Conservation (phyloP, 1,140 invertebrate genomes). For the Bacillus rossius region DNA sequence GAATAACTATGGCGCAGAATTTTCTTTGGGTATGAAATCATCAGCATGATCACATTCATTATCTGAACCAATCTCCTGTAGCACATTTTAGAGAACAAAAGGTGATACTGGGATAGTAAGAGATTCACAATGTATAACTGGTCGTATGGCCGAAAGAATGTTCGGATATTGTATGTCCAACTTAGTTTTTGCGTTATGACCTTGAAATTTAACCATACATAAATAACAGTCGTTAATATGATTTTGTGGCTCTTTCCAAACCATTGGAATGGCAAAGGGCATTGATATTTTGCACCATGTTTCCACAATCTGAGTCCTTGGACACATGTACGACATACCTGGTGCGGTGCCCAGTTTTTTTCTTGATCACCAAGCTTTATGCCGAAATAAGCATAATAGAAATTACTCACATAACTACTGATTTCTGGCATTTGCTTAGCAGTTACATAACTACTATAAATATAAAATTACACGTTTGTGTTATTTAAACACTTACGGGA, state of each 20-base stretch:
- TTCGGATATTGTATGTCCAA: too few species aligned
- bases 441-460: too few species aligned
- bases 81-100: not conserved
- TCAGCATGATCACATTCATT: conserved; percentile 5
- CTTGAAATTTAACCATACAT: too few species aligned
- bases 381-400: too few species aligned
- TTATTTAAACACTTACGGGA: conserved; percentile 1
- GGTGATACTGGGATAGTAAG: not conserved
- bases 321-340: conserved; percentile 3
- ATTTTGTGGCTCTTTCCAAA: too few species aligned
- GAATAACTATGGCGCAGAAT: conserved; percentile 3
- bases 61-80: not conserved
- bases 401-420: not conserved
- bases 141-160: too few species aligned
- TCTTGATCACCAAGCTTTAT: too few species aligned
- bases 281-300: not conserved
- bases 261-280: not conserved
- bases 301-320: not conserved
- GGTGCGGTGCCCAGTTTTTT: conserved; percentile 4
- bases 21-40: not conserved
- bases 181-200: too few species aligned
- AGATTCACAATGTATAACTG: too few species aligned
- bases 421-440: not conserved
- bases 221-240: too few species aligned
- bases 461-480: not conserved